A percentile compares a stretch with the other conserved stretches of the same genome.
These are phyloP conservation scores for Melopsittacus undulatus DNA, from an alignment of 2,797 vertebrate genomes.

Conservation along the genomic window DNA sequence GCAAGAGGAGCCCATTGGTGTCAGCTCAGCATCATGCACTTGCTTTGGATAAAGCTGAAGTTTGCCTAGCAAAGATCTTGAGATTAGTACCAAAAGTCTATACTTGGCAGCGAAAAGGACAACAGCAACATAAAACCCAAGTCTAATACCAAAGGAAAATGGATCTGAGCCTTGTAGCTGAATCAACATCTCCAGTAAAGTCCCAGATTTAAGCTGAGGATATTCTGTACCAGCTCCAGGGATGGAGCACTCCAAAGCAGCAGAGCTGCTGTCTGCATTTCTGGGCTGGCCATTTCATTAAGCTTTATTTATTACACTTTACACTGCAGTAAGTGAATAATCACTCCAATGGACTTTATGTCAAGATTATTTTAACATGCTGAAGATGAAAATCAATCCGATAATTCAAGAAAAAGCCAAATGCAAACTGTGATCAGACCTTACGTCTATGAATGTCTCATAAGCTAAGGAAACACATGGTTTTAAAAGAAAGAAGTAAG, in stretches of 20 bases:
- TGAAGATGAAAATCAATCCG: neutral
- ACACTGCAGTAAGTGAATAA: neutral
- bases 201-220: neutral
- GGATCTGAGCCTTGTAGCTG: neutral
- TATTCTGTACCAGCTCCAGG: neutral
- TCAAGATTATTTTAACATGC: neutral
- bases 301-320: neutral
- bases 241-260: neutral
- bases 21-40: neutral
- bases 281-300: neutral
- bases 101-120: neutral
- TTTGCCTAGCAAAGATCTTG: neutral
- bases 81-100: accelerated
- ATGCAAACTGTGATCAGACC: neutral
- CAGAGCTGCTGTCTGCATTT: neutral
- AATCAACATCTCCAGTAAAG: neutral
- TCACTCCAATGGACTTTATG: neutral
- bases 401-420: constrained; percentile 8
- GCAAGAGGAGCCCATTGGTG: neutral
- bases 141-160: neutral
- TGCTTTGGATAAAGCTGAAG: neutral
- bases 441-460: neutral
- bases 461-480: neutral
- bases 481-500: neutral
- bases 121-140: accelerated